Conservation (phyloP, 1,140 invertebrate genomes). For the Sweltsa coloradensis region DNA sequence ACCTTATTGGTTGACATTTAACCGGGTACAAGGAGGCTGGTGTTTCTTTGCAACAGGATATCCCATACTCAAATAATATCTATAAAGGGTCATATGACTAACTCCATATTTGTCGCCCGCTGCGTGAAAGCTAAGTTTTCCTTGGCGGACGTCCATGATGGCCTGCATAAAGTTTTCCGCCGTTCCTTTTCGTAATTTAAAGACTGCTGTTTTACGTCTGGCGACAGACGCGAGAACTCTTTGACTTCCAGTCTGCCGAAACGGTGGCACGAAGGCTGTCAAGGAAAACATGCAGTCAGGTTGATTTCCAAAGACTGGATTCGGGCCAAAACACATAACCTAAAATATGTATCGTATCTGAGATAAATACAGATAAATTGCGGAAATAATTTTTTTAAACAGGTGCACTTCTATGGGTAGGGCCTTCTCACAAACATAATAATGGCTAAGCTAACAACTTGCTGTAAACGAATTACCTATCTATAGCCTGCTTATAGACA, state of each 20-base stretch:
- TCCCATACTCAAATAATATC: conserved; percentile 17
- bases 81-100: conserved; percentile 15
- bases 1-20: too few species aligned
- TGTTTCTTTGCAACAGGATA: too few species aligned
- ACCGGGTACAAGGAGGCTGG: too few species aligned
- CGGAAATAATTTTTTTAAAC: too few species aligned
- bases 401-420: too few species aligned
- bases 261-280: conserved; percentile 3
- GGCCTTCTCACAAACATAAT: too few species aligned
- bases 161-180: conserved; percentile 8
- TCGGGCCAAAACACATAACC: background rate
- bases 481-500: too few species aligned
- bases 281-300: conserved; percentile 6
- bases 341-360: background rate
- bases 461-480: too few species aligned
- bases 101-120: conserved; percentile 9
- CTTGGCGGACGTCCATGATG: conserved; percentile 3
- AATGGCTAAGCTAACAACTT: too few species aligned
- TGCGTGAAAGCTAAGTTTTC: conserved; percentile 5
- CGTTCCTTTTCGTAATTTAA: conserved; percentile 7
- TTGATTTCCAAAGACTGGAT: background rate
- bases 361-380: too few species aligned
- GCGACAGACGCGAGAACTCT: conserved; percentile 1
- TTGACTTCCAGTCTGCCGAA: conserved; percentile 4
- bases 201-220: conserved; percentile 2